These are phyloP conservation scores for Rugalucina vietnamica DNA, from an alignment of 2,888 invertebrate species.

Conservation along the genomic window DNA sequence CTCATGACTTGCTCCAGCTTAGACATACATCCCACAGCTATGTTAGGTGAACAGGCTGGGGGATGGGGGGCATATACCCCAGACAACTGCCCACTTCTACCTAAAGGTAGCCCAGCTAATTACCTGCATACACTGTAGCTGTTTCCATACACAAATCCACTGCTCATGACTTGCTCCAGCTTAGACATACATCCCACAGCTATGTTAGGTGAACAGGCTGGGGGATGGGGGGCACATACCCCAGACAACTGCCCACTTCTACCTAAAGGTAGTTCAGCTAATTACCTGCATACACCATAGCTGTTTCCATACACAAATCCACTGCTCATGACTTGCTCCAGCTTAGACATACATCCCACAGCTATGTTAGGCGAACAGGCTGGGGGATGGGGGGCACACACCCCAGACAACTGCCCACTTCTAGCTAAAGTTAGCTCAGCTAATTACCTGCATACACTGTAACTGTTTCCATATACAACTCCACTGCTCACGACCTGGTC, in stretches of 20 bases:
- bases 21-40: slow-evolving; percentile 36
- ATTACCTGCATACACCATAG: slow-evolving; percentile 32
- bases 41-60: slow-evolving; percentile 33
- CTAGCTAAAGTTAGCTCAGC: neutral
- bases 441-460: slow-evolving; percentile 37
- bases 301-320: neutral
- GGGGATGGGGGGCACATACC: slow-evolving; percentile 28
- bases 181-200: slow-evolving; percentile 35
- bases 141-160: neutral
- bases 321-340: slow-evolving; percentile 13
- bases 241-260: slow-evolving; percentile 41
- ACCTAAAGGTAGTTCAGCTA: no score
- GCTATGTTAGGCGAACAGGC: slow-evolving; percentile 42
- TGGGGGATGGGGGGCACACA: slow-evolving; percentile 29
- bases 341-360: slow-evolving; percentile 26
- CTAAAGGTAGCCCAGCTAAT: no score
- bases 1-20: slow-evolving; percentile 17
- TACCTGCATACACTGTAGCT: slow-evolving; percentile 33
- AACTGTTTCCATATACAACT: neutral
- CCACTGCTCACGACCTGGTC: slow-evolving; percentile 3
- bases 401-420: slow-evolving; percentile 38
- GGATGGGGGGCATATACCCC: slow-evolving; percentile 35
- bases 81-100: slow-evolving; percentile 37
- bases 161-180: slow-evolving; percentile 13
- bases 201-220: slow-evolving; percentile 37